Base-by-base conservation (phyloP, 2,113 vertebrate genomes). In the Oncorhynchus masou region DNA sequence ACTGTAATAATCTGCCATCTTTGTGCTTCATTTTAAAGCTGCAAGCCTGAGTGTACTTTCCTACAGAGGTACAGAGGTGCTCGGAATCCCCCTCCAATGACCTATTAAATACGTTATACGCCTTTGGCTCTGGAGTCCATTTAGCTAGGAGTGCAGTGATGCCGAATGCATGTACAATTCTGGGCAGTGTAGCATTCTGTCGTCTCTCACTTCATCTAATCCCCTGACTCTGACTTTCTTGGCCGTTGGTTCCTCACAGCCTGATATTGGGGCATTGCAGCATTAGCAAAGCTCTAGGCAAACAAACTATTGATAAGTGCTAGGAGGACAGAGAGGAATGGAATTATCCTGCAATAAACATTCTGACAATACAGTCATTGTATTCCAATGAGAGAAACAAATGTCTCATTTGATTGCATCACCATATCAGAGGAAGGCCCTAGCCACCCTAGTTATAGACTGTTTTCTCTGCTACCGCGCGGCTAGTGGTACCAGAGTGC, bases 151-250 rank as follows among this genome's bases (percentile, higher is more conserved):
- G 88, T 81, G 80, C 82, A 79, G 79, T 62, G 86, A 87, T 84
- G 85, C 86, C 78, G 81, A 89, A 89, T 78, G 79, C 80, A 85
- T 88, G 78, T 86, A 78, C 79, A 87, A 80, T 24, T 39, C 80
- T 68, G 78, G 69, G 80, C 74, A 70, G 73, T 67, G 77, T 74
- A 79, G 77, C 66, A 78, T 83, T 78, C 70, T 73, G 83, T 81
- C 77, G 11, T 84, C 85, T 88, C 85, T 87, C 84, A 82, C 80
- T 73, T 89, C 84, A 74, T 82, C 83, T 79, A 83, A 77, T 62
- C 79, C 73, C 73, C 78, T 85, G 85, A 90, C 86, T 85, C 85
- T 77, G 78, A 79, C 78, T 83, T 90, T 87, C 83, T 87, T 85
- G 87, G 80, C 84, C 88, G 76, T 57, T 49, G 77, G 71, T 77